Percentiles rank a stretch among this genome's conserved stretches.
Conservation (phyloP, 2,113 vertebrate species). For the Lophius piscatorius region DNA sequence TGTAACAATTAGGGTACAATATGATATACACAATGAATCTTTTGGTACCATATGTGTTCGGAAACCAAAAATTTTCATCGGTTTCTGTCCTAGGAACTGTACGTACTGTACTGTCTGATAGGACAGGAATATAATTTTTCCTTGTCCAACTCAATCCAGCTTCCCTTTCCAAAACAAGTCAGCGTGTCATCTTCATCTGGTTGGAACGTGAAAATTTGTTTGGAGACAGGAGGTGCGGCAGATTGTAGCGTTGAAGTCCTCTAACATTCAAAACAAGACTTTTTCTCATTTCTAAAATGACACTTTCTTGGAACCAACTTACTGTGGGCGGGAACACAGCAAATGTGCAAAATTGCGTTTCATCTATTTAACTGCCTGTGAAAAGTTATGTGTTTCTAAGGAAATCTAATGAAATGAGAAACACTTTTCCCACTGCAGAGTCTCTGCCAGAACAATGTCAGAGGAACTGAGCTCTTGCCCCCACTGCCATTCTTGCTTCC, state of each 20-base stretch:
- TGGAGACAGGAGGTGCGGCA: constrained; percentile 53
- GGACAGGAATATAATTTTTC: constrained; percentile 9
- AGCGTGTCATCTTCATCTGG: constrained; percentile 21
- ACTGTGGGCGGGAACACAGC: constrained; percentile 48
- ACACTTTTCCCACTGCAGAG: constrained; percentile 63
- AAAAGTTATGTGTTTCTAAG: constrained; percentile 67
- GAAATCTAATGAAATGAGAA: constrained; percentile 75
- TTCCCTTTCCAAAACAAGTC: constrained; percentile 16
- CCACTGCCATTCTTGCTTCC: constrained; percentile 54
- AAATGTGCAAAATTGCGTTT: constrained; percentile 63
- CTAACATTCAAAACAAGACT: constrained; percentile 10
- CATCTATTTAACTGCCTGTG: constrained; percentile 57
- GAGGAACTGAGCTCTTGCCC: constrained; percentile 64
- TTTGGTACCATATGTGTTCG: not conserved
- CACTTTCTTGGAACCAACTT: constrained; percentile 26
- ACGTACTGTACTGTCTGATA: constrained; percentile 3
- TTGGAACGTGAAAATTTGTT: constrained; percentile 53
- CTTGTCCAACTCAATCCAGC: constrained; percentile 26
- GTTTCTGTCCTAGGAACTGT: not conserved
- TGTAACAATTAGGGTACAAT: too few relatives aligned
- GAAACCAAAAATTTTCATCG: not conserved
- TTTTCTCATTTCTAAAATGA: constrained; percentile 1
- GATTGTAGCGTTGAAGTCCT: constrained; percentile 28
- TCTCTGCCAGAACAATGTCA: constrained; percentile 65
- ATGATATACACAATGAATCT: too few relatives aligned